Base-by-base conservation (phyloP, 2,888 invertebrate genomes). In the Nezara viridula region DNA sequence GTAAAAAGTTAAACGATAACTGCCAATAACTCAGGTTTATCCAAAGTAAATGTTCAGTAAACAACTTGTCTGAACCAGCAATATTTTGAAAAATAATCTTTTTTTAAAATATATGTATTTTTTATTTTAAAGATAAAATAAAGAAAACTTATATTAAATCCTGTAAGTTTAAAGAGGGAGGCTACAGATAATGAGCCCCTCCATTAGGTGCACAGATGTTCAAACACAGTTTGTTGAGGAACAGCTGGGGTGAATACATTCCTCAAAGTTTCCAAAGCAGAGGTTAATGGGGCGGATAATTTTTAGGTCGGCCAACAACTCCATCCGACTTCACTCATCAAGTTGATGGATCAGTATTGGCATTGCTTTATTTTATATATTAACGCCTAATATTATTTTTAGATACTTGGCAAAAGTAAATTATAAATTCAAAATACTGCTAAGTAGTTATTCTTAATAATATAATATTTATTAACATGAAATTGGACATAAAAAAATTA, bases 241-340 rank as follows among this genome's bases (percentile, higher is more conserved):
- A 60, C 60, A 60, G 60, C 60, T 60, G 60, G 60, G 60, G 27
- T 27, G 60, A 60, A 60, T 16, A 60, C 27, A 60, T 60, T 60
- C 60, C 60, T 27, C 9, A 27, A 60, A 60, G 14, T 60, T 60
- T 27, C 27, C 16, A 60, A 60, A 60, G 60, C 60, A 60, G 60
- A 60, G 60, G 60, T 60, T 60, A 60, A 60, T 60, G 60, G 60
- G 27, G 2, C 60, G 27, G 60, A 60, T 60, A 60, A 60, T 60
- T 60, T 60, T 60, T 60, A 27, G 60, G 60, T 60, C n/a, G n/a
- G 27, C 27, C 0, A 14, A 55, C 55, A 55, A 55, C 55, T 55
- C n/a, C 55, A 27, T 60, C 60, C 27, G 27, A 27, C 27, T 16
- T 27, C 27, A 16, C 27, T 60, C 0, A 27, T 27, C 60, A 14